These are phyloP conservation scores for Maniola hyperantus DNA, from an alignment of 2,888 invertebrate genomes.

Conservation along the genomic window DNA sequence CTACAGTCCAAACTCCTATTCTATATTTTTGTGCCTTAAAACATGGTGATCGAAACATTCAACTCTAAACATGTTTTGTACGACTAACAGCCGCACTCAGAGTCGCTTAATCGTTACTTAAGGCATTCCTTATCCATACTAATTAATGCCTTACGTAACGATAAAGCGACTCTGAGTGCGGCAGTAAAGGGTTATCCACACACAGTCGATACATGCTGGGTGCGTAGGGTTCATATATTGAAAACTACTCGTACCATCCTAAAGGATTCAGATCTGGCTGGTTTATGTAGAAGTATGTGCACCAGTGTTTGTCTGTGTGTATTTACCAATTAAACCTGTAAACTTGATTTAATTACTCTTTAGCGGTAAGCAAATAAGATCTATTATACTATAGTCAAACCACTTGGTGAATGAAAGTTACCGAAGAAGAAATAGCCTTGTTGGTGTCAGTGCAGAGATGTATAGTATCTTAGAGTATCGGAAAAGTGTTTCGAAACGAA, in stretches of 20 bases:
- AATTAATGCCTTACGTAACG: too few species aligned
- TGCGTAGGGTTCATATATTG: conserved; percentile 56
- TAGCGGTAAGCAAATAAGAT: conserved; percentile 42
- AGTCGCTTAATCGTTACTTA: too few species aligned
- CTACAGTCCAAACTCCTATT: too few species aligned
- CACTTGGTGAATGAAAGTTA: conserved; percentile 52
- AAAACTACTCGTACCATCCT: conserved; percentile 45
- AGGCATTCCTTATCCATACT: too few species aligned
- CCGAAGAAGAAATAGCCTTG: conserved; percentile 53
- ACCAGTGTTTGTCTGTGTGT: conserved; percentile 65
- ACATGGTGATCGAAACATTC: conserved; percentile 14
- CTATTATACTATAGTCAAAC: conserved; percentile 42
- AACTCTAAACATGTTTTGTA: conserved; percentile 12
- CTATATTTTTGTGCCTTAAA: conserved; percentile 17
- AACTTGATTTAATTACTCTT: conserved; percentile 48
- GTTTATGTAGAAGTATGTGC: conserved; percentile 81
- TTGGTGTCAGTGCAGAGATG: conserved; percentile 64
- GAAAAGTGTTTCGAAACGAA: conserved; percentile 64
- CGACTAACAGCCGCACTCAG: too few species aligned
- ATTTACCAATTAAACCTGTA: conserved; percentile 55
- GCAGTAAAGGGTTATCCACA: conserved; percentile 20
- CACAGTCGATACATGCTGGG: conserved; percentile 38
- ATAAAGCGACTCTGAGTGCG: too few species aligned
- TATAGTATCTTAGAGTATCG: conserved; percentile 52
- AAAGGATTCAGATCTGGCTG: conserved; percentile 70